Evolutionary conservation across 2,888 invertebrate species (phyloP), one percentile per base, ranked within the genome.

Genomic region (Diaprepes abbreviatus): DNA sequence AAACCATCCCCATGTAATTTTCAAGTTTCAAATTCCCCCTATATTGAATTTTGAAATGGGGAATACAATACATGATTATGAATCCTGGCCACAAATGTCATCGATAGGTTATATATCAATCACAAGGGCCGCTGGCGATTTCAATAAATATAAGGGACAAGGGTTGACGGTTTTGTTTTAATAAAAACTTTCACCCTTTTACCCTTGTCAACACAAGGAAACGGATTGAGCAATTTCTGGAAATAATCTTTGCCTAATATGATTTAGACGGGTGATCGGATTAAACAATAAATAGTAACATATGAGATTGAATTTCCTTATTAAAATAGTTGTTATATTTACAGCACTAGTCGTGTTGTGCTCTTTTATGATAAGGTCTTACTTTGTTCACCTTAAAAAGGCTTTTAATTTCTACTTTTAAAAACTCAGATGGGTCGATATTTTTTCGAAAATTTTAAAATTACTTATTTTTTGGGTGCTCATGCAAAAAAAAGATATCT

Each of bases 31-130:
- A 78, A 75, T 77, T 75, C 77, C 79, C 78, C 77, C 74, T 59
- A 78, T 76, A 79, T 82, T 80, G 79, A 81, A 80, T 79, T 81
- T 62, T 80, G 77, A 76, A 79, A 79, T 38, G 77, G 76, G 79
- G 76, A 78, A 76, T 77, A 79, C 79, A 80, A 81, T 80, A 81
- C 80, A 78, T 77, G 81, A 81, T 82, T 82, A 81, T 82, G 80
- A 82, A 81, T 63, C 80, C 79, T 79, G 76, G 75, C 79, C 79
- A 73, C 77, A 80, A 81, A 78, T 80, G 82, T 80, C 80, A 80
- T 80, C 80, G 81, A 81, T 80, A 80, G 79, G 76, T 77, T 78
- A 79, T 82, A 82, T 81, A 83, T 83, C 81, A 79, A 79, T 78
- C 77, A 78, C 75, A 73, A 57, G 36, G 60, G 63, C 68, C 69